These are phyloP conservation scores for Capricornis sumatraensis DNA, from an alignment of 2,113 vertebrate species.

Conservation along the genomic window DNA sequence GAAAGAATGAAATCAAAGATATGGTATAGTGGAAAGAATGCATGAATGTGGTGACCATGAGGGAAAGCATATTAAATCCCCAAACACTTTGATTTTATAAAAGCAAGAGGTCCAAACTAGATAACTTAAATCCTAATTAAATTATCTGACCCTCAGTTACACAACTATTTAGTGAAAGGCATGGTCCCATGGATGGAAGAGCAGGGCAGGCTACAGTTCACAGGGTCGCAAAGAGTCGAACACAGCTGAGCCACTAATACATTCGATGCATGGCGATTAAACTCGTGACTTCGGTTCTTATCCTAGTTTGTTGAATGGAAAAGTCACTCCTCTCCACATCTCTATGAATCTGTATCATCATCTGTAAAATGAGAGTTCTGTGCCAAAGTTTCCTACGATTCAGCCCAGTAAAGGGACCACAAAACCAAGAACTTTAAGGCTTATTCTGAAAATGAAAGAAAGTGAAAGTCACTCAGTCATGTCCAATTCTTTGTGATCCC, in stretches of 20 bases:
- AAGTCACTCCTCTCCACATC: background rate
- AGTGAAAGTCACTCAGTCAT: background rate
- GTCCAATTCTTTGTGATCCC: background rate
- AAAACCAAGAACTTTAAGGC: background rate
- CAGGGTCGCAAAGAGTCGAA: background rate
- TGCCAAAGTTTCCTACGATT: background rate
- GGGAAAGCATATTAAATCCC: background rate
- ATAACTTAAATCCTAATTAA: background rate
- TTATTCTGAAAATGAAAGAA: background rate
- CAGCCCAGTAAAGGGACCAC: background rate
- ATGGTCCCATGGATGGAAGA: background rate
- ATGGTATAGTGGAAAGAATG: background rate
- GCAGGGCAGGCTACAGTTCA: background rate
- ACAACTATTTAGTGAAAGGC: background rate
- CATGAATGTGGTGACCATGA: background rate
- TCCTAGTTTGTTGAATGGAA: background rate
- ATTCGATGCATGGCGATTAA: background rate
- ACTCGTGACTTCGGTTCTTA: background rate
- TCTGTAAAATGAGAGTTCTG: background rate
- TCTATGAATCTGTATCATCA: background rate
- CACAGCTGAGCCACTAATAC: background rate
- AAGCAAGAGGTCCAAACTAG: background rate
- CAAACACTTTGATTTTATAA: background rate
- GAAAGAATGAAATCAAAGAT: slow-evolving; percentile 10
- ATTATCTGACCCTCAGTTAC: background rate